phyloP scores from a whole-genome alignment of 2,797 vertebrate genomes.

The Spheniscus humboldti region DNA sequence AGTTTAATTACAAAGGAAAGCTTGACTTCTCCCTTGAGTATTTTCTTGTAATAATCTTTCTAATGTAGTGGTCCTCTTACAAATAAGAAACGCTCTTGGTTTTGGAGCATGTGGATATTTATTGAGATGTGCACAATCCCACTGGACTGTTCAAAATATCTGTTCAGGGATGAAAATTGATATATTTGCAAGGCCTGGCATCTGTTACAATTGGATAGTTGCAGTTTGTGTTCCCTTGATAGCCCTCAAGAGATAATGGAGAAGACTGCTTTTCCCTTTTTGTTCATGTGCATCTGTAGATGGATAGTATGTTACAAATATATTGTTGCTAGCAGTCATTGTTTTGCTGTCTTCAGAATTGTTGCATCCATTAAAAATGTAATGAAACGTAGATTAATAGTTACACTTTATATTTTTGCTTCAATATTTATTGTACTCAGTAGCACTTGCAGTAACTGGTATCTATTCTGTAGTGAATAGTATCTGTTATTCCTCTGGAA shows the following conservation, averaged over 20 bases:
- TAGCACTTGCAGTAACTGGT: not conserved
- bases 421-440: not conserved
- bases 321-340: not conserved
- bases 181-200: constrained; percentile 21
- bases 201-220: constrained; percentile 47
- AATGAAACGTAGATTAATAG: not conserved
- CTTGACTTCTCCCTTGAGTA: constrained; percentile 3
- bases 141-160: constrained; percentile 7
- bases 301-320: not conserved
- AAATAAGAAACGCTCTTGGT: constrained; percentile 7
- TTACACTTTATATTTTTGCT: not conserved
- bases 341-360: not conserved
- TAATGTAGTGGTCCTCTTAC: not conserved
- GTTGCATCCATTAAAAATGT: not conserved
- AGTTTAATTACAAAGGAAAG: constrained; percentile 63
- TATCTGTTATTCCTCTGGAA: not conserved
- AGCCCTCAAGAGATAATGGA: not conserved
- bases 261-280: not conserved
- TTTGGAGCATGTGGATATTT: constrained; percentile 1
- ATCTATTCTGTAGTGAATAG: accelerated
- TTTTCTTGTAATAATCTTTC: constrained; percentile 44
- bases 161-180: constrained; percentile 42
- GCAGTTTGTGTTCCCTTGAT: constrained; percentile 10
- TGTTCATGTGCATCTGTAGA: not conserved
- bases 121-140: not conserved